Base-by-base conservation (phyloP, 2,113 vertebrate species). In the Pyxicephalus adspersus region DNA sequence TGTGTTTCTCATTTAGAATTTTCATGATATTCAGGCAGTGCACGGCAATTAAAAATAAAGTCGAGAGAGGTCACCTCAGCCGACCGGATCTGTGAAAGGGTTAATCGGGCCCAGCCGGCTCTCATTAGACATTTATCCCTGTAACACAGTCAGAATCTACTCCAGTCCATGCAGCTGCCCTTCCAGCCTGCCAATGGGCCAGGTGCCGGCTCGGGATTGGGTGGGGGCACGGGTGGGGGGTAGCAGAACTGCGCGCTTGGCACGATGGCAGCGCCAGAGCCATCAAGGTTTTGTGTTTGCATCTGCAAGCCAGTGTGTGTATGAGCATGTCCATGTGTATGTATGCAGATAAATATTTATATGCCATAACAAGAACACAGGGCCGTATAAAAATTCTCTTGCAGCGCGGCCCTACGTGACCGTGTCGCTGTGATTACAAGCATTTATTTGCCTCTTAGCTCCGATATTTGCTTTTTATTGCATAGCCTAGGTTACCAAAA, bases 51-150 rank as follows among this genome's bases (percentile, higher is more conserved):
- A 3, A 38, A 38, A 38, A 5, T 38, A 38, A 38, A 38, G 34
- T 9, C 34, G 5, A 38, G 34, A 4, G 20, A n/a, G 25, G 52
- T 38, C 76, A 45, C 6, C 17, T 54, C n/a, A 54, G 6, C 76
- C n/a, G 54, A 11, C 22, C 2, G 2, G 50, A 22, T 2, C 51
- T 9, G 29, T 25, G 20, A 75, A 58, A 34, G 26, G 63, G 80
- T 82, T 82, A 82, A 82, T 64, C 26, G 61, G n/a, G 18, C 20
- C 80, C 80, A 82, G 70, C 80, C 80, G 70, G 80, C 70, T 50
- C 31, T 63, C 51, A 82, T 82, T 75, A 82, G 70, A 45, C 29
- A 17, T 45, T 82, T 82, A 79, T 79, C 77, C 77, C 77, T 79
- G 77, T 79, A 65, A 79, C 77, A 58, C 64, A 79, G 64, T 60